Evolutionary conservation across 2,888 invertebrate species (phyloP).

Genomic region (Heliconius charithonia): DNA sequence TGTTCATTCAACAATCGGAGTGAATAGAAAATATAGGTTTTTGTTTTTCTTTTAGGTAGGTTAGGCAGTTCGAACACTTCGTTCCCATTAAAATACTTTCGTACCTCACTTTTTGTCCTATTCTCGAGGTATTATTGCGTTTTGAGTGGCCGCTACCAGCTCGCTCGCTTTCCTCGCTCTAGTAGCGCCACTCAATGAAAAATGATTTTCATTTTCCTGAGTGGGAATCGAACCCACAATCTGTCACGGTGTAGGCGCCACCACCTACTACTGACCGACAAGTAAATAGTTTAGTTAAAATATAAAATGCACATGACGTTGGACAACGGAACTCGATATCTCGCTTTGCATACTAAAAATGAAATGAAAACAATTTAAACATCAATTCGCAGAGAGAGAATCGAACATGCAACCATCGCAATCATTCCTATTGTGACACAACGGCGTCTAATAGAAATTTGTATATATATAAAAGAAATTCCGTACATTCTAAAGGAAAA

Average conservation of each 20-base stretch:
- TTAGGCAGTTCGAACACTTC: neutral
- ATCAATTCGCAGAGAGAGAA: neutral
- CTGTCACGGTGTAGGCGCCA: neutral
- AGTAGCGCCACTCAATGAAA: too few species aligned
- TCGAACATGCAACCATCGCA: neutral
- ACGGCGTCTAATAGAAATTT: neutral
- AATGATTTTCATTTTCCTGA: neutral
- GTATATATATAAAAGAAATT: conserved; percentile 15
- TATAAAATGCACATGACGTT: too few species aligned
- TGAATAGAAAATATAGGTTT: too few species aligned
- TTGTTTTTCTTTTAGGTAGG: too few species aligned
- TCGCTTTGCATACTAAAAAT: too few species aligned
- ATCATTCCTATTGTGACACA: neutral
- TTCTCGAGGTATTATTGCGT: neutral
- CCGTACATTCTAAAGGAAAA: neutral
- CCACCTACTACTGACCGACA: too few species aligned
- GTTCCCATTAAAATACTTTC: neutral
- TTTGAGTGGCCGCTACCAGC: neutral
- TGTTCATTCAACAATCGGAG: neutral
- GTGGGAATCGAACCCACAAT: neutral
- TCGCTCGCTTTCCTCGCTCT: too few species aligned
- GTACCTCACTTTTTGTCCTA: neutral
- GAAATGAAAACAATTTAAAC: neutral
- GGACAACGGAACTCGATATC: too few species aligned
- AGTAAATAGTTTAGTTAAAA: too few species aligned